Percentiles rank a stretch among this genome's conserved stretches.
Conservation (phyloP, 2,113 vertebrate genomes). For the Barnardius zonarius region DNA sequence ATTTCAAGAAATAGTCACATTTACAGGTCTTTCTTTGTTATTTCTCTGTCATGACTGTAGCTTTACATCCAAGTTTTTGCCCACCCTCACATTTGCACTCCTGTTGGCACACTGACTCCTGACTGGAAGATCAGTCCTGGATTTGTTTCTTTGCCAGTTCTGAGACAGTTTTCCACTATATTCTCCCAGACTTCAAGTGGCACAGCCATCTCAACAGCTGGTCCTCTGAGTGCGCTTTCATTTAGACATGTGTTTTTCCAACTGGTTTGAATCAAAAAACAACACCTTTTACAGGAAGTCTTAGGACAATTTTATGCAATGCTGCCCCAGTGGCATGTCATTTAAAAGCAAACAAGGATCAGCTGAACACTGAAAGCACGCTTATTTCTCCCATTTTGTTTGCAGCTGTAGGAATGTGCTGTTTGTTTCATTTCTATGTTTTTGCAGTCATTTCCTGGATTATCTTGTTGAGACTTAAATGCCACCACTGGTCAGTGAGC, state of each 20-base stretch:
- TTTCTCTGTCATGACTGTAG: background rate
- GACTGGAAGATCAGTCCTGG: background rate
- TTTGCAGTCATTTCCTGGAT: background rate
- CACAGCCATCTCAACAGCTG: constrained; percentile 2
- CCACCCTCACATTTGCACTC: background rate
- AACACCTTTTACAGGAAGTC: background rate
- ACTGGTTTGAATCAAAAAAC: constrained; percentile 9
- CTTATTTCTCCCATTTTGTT: background rate
- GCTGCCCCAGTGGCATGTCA: background rate
- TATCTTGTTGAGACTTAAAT: background rate
- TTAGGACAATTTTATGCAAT: constrained; percentile 17
- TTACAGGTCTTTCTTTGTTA: background rate
- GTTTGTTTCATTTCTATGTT: background rate
- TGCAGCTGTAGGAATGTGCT: background rate
- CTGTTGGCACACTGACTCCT: background rate
- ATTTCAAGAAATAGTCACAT: background rate
- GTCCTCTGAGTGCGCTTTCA: background rate
- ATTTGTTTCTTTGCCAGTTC: background rate
- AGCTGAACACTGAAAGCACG: background rate
- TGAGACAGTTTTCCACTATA: background rate
- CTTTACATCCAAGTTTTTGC: background rate
- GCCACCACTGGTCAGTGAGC: background rate
- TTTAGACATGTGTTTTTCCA: constrained; percentile 34
- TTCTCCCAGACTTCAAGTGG: background rate
- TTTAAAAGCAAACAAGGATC: constrained; percentile 18